Conservation (phyloP, 1,140 invertebrate species). For the Bombyx mori region DNA sequence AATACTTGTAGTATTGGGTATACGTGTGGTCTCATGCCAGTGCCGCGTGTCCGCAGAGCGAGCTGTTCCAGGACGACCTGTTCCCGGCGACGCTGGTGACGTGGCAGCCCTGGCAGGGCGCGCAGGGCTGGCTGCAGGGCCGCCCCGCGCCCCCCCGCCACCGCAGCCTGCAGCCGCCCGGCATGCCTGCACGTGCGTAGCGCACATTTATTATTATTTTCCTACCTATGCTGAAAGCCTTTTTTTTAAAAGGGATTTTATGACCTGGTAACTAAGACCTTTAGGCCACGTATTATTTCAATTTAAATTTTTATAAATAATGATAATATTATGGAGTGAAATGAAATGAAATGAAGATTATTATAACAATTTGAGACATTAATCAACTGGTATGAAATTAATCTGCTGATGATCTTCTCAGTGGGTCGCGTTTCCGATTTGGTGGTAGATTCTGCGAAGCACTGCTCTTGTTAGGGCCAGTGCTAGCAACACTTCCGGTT, state of each 20-base stretch:
- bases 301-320: too few species aligned
- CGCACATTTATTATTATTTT: neutral
- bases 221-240: neutral
- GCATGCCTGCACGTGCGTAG: constrained; percentile 83
- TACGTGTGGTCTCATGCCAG: neutral
- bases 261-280: too few species aligned
- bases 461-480: too few species aligned
- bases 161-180: constrained; percentile 85
- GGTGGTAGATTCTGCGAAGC: too few species aligned
- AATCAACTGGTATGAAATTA: too few species aligned
- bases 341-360: too few species aligned
- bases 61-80: constrained; percentile 96
- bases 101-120: constrained; percentile 84
- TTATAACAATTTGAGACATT: too few species aligned
- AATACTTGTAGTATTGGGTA: neutral
- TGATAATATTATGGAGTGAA: neutral
- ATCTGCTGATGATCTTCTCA: too few species aligned
- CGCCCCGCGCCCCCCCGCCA: constrained; percentile 74
- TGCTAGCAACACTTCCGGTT: too few species aligned
- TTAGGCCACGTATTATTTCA: too few species aligned
- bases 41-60: constrained; percentile 74
- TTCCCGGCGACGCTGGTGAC: constrained; percentile 92
- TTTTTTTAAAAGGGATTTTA: too few species aligned
- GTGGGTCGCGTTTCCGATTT: too few species aligned
- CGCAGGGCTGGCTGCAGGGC: constrained; percentile 83